phyloP scores from a whole-genome alignment of 2,113 vertebrate species.

The Scophthalmus maximus region DNA sequence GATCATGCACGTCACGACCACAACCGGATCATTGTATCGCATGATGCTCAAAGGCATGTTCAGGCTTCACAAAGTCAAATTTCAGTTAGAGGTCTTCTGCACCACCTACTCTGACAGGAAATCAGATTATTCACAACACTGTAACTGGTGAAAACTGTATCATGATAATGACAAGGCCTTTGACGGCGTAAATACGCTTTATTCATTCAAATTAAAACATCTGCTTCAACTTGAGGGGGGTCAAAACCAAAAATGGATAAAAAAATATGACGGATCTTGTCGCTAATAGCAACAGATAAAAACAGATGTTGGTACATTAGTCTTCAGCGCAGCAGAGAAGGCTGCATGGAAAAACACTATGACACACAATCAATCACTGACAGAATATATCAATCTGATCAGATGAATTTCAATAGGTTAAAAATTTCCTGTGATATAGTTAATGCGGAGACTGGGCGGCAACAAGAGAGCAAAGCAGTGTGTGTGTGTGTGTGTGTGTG shows the following conservation, averaged over 20 bases:
- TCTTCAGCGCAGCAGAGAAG: background rate
- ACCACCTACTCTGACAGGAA: background rate
- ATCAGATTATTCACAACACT: background rate
- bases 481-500: constrained; percentile 13
- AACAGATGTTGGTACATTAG: background rate
- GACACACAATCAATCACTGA: background rate
- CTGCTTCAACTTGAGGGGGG: background rate
- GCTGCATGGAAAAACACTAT: no score
- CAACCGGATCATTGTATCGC: constrained; percentile 11
- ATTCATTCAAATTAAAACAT: background rate
- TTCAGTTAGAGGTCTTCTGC: constrained; percentile 13
- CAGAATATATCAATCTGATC: no score
- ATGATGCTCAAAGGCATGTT: constrained; percentile 26
- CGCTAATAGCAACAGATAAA: background rate
- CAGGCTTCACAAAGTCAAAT: constrained; percentile 31
- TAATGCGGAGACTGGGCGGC: background rate
- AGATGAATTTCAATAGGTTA: constrained; percentile 13
- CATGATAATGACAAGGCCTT: background rate
- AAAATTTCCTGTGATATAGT: constrained; percentile 20
- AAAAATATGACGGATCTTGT: background rate
- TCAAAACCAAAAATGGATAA: background rate
- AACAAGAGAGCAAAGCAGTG: background rate
- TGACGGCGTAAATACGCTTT: background rate
- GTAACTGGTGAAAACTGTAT: background rate
- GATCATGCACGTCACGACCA: constrained; percentile 30